Evolutionary conservation across 1,140 invertebrate species (phyloP).

Genomic region (Panagrolaimus sp.): DNA sequence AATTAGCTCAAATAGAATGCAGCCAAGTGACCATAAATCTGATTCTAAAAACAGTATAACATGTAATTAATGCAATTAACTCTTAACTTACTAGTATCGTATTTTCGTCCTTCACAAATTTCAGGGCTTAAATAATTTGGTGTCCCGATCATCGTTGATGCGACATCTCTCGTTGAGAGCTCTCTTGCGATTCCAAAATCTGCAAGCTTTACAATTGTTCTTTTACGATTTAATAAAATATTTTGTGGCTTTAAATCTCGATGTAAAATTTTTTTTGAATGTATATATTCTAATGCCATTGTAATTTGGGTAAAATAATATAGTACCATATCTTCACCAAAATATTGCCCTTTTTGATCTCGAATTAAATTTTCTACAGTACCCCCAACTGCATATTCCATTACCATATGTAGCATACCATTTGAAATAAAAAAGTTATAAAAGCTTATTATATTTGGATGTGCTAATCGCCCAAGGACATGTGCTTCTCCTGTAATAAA

Average conservation of each 20-base stretch:
- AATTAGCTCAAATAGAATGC: conserved; percentile 72
- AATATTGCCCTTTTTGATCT: conserved; percentile 59
- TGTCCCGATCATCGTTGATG: conserved; percentile 67
- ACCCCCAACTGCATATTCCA: conserved; percentile 63
- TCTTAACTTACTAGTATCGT: neutral
- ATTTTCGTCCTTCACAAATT: conserved; percentile 67
- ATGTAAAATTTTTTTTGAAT: conserved; percentile 63
- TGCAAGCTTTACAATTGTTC: conserved; percentile 34
- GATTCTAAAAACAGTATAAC: conserved; percentile 62
- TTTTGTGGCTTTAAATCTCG: conserved; percentile 64
- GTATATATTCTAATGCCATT: conserved; percentile 64
- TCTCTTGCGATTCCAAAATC: conserved; percentile 40
- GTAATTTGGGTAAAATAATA: conserved; percentile 65
- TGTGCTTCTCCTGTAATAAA: conserved; percentile 59
- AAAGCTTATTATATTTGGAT: conserved; percentile 64
- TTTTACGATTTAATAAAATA: conserved; percentile 67
- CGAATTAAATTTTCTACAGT: conserved; percentile 62
- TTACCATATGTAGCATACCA: conserved; percentile 62
- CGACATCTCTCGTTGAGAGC: conserved; percentile 15
- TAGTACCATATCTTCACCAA: conserved; percentile 62
- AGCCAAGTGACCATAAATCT: conserved; percentile 79
- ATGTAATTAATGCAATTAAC: too few species aligned
- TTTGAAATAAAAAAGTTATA: conserved; percentile 62
- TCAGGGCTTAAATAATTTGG: conserved; percentile 80
- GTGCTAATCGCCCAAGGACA: conserved; percentile 62